These are phyloP conservation scores for Ichneumon xanthorius DNA, from an alignment of 2,888 invertebrate species.

Conservation along the genomic window DNA sequence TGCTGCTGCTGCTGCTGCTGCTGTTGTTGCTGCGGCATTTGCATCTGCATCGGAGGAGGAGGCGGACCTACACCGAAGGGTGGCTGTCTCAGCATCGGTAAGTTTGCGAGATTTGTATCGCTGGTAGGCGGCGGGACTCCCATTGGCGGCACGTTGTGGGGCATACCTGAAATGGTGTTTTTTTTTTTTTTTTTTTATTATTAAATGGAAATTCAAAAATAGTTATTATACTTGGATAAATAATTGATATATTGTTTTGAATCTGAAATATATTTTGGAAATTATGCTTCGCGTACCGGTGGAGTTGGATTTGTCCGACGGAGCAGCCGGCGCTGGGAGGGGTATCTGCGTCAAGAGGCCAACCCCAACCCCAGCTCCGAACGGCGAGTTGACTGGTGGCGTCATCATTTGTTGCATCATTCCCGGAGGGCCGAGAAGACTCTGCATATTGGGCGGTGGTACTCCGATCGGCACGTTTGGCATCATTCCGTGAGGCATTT, in stretches of 20 bases:
- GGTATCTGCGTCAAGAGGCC: conserved; percentile 83
- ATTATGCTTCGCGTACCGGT: conserved; percentile 74
- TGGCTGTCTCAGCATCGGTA: conserved; percentile 82
- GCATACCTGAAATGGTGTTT: conserved; percentile 79
- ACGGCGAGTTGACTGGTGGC: conserved; percentile 83
- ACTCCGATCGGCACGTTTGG: conserved; percentile 86
- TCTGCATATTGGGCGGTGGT: conserved; percentile 87
- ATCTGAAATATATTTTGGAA: not conserved
- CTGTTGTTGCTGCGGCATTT: conserved; percentile 72
- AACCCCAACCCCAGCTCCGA: conserved; percentile 82
- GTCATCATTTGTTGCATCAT: conserved; percentile 83
- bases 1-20: conserved; percentile 74
- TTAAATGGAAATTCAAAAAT: not conserved
- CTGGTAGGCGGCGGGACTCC: conserved; percentile 84
- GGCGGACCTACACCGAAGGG: conserved; percentile 81
- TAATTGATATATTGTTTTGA: too few species aligned
- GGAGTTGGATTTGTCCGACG: conserved; percentile 83
- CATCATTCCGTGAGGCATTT: conserved; percentile 86
- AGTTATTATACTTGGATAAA: too few species aligned
- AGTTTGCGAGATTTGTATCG: conserved; percentile 79
- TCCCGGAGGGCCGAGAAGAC: conserved; percentile 82
- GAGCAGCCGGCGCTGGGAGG: conserved; percentile 83
- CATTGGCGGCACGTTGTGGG: conserved; percentile 85
- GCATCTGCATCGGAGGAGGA: conserved; percentile 80
- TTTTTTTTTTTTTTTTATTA: conserved; percentile 5